Conservation (phyloP, 2,888 invertebrate species). For the Patella caerulea region DNA sequence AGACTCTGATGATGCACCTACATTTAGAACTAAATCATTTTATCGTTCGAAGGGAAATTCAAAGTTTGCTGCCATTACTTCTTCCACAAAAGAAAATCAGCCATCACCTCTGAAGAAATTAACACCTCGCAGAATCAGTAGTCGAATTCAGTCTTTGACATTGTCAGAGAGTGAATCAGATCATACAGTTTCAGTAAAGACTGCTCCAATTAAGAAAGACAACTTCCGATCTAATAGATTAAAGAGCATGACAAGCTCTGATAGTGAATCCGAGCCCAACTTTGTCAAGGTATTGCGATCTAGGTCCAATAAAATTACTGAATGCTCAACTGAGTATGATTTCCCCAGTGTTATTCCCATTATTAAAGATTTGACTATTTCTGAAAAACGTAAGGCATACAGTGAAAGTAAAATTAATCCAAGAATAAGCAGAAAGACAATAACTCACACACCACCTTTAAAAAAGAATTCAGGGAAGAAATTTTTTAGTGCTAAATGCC, state of each 20-base stretch:
- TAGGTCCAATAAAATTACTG: background rate
- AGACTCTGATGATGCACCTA: slow-evolving; percentile 30
- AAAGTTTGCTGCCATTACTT: background rate
- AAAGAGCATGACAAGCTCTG: background rate
- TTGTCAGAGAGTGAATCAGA: background rate
- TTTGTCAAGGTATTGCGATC: background rate
- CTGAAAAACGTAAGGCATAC: background rate
- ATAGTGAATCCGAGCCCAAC: background rate
- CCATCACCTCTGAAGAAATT: background rate
- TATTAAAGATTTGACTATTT: background rate
- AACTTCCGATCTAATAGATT: background rate
- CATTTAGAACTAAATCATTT: slow-evolving; percentile 50
- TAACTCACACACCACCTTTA: background rate
- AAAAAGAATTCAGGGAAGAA: slow-evolving; percentile 35
- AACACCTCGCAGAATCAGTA: background rate
- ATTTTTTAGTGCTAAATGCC: slow-evolving; percentile 55
- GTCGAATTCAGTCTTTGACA: background rate
- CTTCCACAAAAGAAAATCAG: slow-evolving; percentile 12
- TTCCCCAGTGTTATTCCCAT: slow-evolving; percentile 13
- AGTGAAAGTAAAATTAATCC: background rate
- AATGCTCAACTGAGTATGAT: slow-evolving; percentile 3
- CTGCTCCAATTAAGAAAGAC: background rate
- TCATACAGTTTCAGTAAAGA: background rate
- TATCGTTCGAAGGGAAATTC: slow-evolving; percentile 51
- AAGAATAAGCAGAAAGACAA: background rate